Base-by-base conservation (phyloP, 2,797 vertebrate species). In the Sparidentex hasta region DNA sequence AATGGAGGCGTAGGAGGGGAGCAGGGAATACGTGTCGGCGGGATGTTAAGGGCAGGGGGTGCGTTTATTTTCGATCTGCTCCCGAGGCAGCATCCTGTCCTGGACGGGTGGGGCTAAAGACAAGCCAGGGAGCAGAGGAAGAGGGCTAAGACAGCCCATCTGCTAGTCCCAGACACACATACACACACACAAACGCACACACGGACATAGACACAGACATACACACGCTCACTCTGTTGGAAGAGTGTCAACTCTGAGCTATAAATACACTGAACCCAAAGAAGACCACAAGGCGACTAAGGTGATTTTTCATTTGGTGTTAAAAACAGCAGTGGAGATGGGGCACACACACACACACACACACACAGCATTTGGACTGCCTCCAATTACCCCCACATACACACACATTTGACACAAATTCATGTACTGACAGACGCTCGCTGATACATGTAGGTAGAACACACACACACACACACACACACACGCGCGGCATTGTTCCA, bases 131-230 rank as follows among this genome's bases (percentile, higher is more conserved):
- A 98, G 96, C 96, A 96, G 96, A 96, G 96, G 97, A 97, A 96
- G 96, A 90, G 81, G 96, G 97, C 96, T 96, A 97, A 98, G 97
- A 97, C 96, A 94, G 95, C 96, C 98, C 98, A 99, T 99, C 98
- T 99, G 98, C 97, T 97, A 94, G 94, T 96, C 96, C 95, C 95
- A 95, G 95, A 96, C 97, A 96, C 94, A 78, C 83, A 77, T 64
- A 50, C 38, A 48, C 66, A 85, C 29, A 66, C 33, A 74, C 69
- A 80, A 11, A 76, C 66, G 95, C 96, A 96, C 93, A 21, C 51
- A 55, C 47, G 73, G 55, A 67, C n/a, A 48, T 3, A 96, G 92
- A 5, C 29, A 61, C 8, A 65, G 17, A 68, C 70, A 63, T 17
- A 80, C 50, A 80, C 76, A 52, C 57, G 18, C 80, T 69, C 75